Evolutionary conservation across 1,140 invertebrate genomes (phyloP).

Genomic region (Drosophila lowei): DNA sequence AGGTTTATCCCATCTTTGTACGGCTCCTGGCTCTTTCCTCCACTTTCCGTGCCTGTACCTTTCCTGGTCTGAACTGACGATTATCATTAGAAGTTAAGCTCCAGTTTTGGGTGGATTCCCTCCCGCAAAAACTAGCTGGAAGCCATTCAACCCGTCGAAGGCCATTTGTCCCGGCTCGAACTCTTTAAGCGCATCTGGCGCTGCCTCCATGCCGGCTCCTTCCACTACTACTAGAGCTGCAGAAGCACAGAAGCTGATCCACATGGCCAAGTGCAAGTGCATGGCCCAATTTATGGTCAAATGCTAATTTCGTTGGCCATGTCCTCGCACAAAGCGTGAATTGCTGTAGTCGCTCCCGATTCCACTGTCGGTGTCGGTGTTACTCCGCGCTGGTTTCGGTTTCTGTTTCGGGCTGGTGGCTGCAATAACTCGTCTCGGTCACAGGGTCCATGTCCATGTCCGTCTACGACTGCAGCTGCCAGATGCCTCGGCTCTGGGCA

Average conservation of each 20-base stretch:
- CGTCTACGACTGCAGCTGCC: slow-evolving; percentile 42
- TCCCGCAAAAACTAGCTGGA: neutral
- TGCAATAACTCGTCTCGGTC: slow-evolving; percentile 63
- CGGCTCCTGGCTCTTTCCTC: too few relatives aligned
- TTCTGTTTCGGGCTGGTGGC: slow-evolving; percentile 39
- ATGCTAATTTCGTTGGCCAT: slow-evolving; percentile 68
- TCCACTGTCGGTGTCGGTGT: slow-evolving; percentile 16
- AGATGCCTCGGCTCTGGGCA: slow-evolving; percentile 31
- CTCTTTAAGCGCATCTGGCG: slow-evolving; percentile 41
- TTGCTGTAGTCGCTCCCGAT: slow-evolving; percentile 41
- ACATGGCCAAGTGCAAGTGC: slow-evolving; percentile 49
- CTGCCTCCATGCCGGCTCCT: slow-evolving; percentile 2
- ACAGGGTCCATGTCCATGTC: slow-evolving; percentile 9
- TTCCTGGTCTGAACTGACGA: too few relatives aligned
- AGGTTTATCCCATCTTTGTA: neutral
- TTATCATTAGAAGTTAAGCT: neutral
- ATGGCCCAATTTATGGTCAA: slow-evolving; percentile 69
- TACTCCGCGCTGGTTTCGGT: slow-evolving; percentile 16
- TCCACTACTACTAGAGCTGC: neutral
- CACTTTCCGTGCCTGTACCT: neutral
- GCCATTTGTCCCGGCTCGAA: slow-evolving; percentile 10
- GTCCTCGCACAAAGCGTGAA: slow-evolving; percentile 63
- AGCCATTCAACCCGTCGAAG: slow-evolving; percentile 5
- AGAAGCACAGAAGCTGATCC: slow-evolving; percentile 1
- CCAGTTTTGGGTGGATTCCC: slow-evolving; percentile 4